A percentile compares a stretch with the other conserved stretches of the same genome.
Evolutionary conservation across 2,113 vertebrate species (phyloP).

Genomic region (Charadrius vociferus): DNA sequence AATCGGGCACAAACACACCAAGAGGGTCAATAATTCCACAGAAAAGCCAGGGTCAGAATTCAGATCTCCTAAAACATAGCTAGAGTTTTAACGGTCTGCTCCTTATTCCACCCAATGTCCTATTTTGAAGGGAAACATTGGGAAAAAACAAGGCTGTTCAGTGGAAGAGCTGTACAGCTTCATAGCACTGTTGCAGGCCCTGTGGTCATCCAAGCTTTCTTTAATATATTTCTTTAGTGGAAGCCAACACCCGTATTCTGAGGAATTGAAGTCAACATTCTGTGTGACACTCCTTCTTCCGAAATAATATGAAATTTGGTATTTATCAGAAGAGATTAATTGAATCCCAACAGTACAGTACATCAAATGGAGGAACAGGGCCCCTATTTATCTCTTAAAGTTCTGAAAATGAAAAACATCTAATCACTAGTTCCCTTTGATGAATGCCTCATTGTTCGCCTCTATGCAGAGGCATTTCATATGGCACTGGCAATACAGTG

Average conservation of each 20-base stretch:
- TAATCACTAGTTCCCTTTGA: slow-evolving; percentile 66
- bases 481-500: slow-evolving; percentile 49
- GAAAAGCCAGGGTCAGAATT: neutral
- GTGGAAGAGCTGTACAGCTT: neutral
- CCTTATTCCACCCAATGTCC: neutral
- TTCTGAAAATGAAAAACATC: slow-evolving; percentile 73
- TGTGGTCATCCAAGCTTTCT: neutral
- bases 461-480: slow-evolving; percentile 61
- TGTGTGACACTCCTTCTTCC: neutral
- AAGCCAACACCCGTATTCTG: neutral
- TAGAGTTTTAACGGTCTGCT: neutral
- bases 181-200: neutral
- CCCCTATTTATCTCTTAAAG: slow-evolving; percentile 69
- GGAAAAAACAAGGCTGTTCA: neutral
- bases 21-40: neutral
- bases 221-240: neutral
- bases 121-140: neutral
- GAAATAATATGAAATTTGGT: slow-evolving; percentile 8
- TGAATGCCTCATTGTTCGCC: slow-evolving; percentile 70
- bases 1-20: neutral
- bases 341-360: slow-evolving; percentile 64
- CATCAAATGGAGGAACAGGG: slow-evolving; percentile 69
- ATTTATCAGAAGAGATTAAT: slow-evolving; percentile 69
- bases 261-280: neutral
- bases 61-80: neutral